phyloP scores from a whole-genome alignment of 2,113 vertebrate genomes.

The rabbit (Oryctolagus cuniculus) region mOryCun1.1 NC_091433.1:127072501-127073000 shows the following conservation, averaged over 20 bases:
- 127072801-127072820: constrained; percentile 19
- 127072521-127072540: background rate
- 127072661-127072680: background rate
- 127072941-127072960: background rate
- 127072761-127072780: background rate
- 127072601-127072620: background rate
- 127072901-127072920: background rate
- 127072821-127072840: constrained; percentile 24
- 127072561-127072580: background rate
- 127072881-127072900: background rate
- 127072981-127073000: background rate
- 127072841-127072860: background rate
- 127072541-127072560: background rate
- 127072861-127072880: background rate
- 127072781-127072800: background rate
- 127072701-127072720: background rate
- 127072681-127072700: background rate
- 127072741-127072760: constrained; percentile 5
- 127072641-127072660: background rate
- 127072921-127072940: accelerated
- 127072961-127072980: background rate
- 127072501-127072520: background rate
- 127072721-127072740: background rate
- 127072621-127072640: background rate
- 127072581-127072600: background rate